Evolutionary conservation across 2,888 invertebrate species (phyloP), one percentile per base, ranked within the genome.

Genomic region (Ashinkailepas kermadecensis): DNA sequence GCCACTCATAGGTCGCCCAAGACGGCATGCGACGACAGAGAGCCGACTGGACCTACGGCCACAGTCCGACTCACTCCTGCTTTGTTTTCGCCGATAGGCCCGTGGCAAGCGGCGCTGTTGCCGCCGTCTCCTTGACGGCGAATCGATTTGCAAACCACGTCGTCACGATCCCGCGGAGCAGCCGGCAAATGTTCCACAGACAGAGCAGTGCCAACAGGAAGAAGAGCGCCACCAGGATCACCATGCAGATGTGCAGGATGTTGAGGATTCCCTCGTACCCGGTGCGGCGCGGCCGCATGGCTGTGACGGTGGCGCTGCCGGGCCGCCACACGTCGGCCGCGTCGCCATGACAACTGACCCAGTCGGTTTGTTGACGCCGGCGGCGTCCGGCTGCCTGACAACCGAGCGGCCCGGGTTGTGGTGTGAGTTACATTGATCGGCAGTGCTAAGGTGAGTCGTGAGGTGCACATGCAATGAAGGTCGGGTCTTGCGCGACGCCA

Each of bases 221-320:
- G 74, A 74, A 74, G 8, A 74, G 74, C 0, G 54, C 6, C 74
- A 74, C 74, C 74, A 74, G 56, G 54, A 74, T 74, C 74, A 74
- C 54, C 74, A 74, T 74, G n/a, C 74, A 74, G 56, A 74, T 74
- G 74, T 74, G 74, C 54, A 74, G 74, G 74, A 74, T 74, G 74
- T 56, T 54, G 74, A 74, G 74, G 56, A 74, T 54, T 11, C 74
- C 74, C 18, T 74, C 74, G 18, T 74, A 74, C 54, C 21, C 74
- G 56, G 15, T 18, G 54, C 21, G 54, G 54, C 15, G 54, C 21
- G 3, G 21, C 21, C 74, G 74, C 74, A 56, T 70, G 39, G 70
- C 54, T 10, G 18, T 54, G 13, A 15, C 8, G 39, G 18, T 18
- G 13, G 39, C 21, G 74, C 54, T 21, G 74, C 18, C 54, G 54